A percentile compares a stretch with the other conserved stretches of the same genome.
Conservation (phyloP, 2,797 vertebrate species). For the Acanthopagrus latus region DNA sequence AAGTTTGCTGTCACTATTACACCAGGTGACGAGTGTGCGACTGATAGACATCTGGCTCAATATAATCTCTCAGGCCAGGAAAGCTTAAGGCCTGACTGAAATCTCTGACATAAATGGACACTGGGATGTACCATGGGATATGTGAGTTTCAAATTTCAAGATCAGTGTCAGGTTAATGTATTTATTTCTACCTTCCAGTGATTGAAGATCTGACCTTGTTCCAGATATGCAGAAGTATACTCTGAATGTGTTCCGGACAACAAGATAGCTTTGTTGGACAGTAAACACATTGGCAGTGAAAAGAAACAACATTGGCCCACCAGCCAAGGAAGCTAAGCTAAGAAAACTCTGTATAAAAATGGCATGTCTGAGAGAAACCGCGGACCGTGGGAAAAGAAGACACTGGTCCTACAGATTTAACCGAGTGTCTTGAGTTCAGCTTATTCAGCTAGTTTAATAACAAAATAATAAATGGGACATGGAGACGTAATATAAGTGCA, state of each 20-base stretch:
- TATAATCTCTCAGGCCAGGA: conserved; percentile 33
- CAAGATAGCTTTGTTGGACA: neutral
- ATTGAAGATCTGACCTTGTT: neutral
- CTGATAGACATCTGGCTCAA: conserved; percentile 21
- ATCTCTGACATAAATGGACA: conserved; percentile 13
- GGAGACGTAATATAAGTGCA: neutral
- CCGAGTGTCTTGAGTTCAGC: too few relatives aligned
- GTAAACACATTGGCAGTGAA: neutral
- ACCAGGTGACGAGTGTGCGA: conserved; percentile 11
- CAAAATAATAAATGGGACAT: too few relatives aligned
- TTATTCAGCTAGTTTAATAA: too few relatives aligned
- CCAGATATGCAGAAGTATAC: neutral
- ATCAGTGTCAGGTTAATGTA: neutral
- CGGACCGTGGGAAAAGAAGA: too few relatives aligned
- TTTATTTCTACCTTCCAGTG: neutral
- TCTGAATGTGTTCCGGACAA: neutral
- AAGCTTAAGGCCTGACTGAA: conserved; percentile 7
- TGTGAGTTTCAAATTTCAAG: neutral
- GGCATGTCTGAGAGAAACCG: too few relatives aligned
- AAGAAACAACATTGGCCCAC: too few relatives aligned
- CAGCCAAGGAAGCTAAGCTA: too few relatives aligned
- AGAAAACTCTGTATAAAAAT: too few relatives aligned
- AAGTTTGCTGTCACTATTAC: conserved; percentile 19
- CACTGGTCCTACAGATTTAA: too few relatives aligned
- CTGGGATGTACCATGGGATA: neutral